Conservation (phyloP, 2,888 invertebrate genomes). For the Ernsta delagoae region DNA sequence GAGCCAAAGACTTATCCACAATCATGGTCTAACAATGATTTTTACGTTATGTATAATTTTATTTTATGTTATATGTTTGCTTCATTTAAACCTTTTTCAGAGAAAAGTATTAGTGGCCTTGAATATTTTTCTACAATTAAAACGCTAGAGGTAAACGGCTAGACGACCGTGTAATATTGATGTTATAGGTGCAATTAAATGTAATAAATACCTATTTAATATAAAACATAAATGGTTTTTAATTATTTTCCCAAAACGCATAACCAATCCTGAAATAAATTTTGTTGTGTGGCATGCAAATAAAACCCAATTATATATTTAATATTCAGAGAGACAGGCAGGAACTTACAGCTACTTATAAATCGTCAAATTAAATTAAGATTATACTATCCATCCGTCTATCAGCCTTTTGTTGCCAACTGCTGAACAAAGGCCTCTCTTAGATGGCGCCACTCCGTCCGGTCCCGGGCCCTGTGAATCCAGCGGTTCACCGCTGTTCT, state of each 20-base stretch:
- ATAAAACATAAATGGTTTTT: constrained; percentile 55
- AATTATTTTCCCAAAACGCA: background rate
- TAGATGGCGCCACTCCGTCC: no score
- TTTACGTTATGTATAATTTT: constrained; percentile 39
- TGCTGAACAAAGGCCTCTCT: no score
- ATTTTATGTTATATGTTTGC: constrained; percentile 52
- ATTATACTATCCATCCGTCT: no score
- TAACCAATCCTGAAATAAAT: no score
- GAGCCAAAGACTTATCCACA: constrained; percentile 73
- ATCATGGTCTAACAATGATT: constrained; percentile 40
- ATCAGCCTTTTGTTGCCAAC: no score
- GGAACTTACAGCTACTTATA: no score
- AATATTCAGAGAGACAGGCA: no score
- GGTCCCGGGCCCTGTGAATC: no score
- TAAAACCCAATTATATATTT: no score
- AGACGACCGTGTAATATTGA: constrained; percentile 58
- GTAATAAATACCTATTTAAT: constrained; percentile 84
- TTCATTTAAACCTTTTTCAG: constrained; percentile 47
- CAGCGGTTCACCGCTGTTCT: no score
- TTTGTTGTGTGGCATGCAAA: no score
- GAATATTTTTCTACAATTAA: constrained; percentile 63
- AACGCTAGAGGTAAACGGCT: constrained; percentile 55
- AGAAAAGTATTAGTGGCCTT: constrained; percentile 59
- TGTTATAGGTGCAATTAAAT: constrained; percentile 80
- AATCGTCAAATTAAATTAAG: no score